phyloP scores from a whole-genome alignment of 1,140 invertebrate species.

The Centruroides vittatus region DNA sequence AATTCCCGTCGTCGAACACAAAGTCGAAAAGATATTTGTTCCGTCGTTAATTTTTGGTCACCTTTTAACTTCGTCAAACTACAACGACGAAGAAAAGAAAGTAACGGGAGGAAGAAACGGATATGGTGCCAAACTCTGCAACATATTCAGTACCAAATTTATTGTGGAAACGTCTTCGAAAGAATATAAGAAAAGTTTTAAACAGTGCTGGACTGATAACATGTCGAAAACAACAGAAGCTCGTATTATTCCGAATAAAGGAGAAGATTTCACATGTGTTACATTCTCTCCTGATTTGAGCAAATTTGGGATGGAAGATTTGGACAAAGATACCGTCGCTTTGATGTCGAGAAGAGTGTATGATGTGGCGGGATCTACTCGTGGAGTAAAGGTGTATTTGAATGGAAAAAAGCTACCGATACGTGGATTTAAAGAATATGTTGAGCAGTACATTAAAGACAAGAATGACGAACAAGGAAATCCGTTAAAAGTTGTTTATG shows the following conservation, averaged over 20 bases:
- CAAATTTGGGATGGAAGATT: constrained; percentile 88
- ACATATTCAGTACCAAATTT: constrained; percentile 97
- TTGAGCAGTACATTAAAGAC: constrained; percentile 76
- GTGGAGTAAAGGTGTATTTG: constrained; percentile 83
- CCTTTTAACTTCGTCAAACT: constrained; percentile 95
- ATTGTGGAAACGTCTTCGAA: constrained; percentile 83
- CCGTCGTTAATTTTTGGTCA: constrained; percentile 99
- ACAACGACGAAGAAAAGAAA: constrained; percentile 96
- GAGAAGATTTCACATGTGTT: constrained; percentile 85
- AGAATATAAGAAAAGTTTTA: constrained; percentile 76
- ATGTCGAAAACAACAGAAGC: constrained; percentile 86
- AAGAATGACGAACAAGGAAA: constrained; percentile 64
- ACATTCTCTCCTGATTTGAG: constrained; percentile 87
- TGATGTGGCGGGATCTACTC: constrained; percentile 81
- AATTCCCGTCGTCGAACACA: constrained; percentile 93
- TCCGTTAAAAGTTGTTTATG: constrained; percentile 74
- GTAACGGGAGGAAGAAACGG: constrained; percentile 77
- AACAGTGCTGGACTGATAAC: constrained; percentile 88
- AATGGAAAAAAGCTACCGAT: constrained; percentile 81
- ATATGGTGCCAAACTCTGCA: constrained; percentile 97
- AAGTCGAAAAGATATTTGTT: constrained; percentile 96
- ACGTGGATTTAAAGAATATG: constrained; percentile 91
- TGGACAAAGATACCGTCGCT: constrained; percentile 85
- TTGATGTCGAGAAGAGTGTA: constrained; percentile 87
- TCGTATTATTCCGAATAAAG: constrained; percentile 42